A percentile compares a stretch with the other conserved stretches of the same genome.
Conservation (phyloP, 2,888 invertebrate genomes). For the Malthinus flaveolus region DNA sequence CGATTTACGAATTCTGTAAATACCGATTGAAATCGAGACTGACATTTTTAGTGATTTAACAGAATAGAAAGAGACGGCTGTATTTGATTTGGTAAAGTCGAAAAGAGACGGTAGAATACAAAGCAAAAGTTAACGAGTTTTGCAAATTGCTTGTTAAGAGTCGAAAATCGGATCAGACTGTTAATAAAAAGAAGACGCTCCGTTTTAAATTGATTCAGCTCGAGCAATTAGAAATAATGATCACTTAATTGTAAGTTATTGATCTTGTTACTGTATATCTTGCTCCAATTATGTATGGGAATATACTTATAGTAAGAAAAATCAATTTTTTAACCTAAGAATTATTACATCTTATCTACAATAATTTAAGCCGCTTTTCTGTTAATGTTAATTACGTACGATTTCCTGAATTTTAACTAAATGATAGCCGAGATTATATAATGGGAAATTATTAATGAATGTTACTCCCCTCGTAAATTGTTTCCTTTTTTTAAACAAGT, state of each 20-base stretch:
- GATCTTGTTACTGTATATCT: constrained; percentile 52
- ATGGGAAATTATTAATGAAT: not conserved
- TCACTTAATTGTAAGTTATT: constrained; percentile 57
- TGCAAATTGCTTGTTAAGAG: constrained; percentile 54
- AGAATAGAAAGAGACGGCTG: constrained; percentile 5
- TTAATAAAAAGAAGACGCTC: constrained; percentile 42
- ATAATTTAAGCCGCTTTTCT: too few relatives aligned
- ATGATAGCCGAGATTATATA: too few relatives aligned
- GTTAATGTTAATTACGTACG: too few relatives aligned
- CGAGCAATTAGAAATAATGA: constrained; percentile 54
- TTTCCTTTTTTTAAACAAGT: constrained; percentile 16
- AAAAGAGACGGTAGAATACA: constrained; percentile 23
- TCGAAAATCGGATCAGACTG: constrained; percentile 49
- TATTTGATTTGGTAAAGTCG: not conserved
- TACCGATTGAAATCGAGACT: constrained; percentile 36
- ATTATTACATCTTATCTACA: too few relatives aligned
- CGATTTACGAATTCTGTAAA: constrained; percentile 49
- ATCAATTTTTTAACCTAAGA: too few relatives aligned
- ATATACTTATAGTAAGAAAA: not conserved
- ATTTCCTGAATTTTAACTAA: too few relatives aligned
- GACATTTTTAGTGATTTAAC: constrained; percentile 9
- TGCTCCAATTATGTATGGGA: constrained; percentile 48
- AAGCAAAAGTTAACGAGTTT: constrained; percentile 47
- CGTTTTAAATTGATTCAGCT: constrained; percentile 48
- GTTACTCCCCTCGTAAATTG: not conserved